phyloP scores from a whole-genome alignment of 2,797 vertebrate genomes.

The Schizopygopsis malacanthus region DNA sequence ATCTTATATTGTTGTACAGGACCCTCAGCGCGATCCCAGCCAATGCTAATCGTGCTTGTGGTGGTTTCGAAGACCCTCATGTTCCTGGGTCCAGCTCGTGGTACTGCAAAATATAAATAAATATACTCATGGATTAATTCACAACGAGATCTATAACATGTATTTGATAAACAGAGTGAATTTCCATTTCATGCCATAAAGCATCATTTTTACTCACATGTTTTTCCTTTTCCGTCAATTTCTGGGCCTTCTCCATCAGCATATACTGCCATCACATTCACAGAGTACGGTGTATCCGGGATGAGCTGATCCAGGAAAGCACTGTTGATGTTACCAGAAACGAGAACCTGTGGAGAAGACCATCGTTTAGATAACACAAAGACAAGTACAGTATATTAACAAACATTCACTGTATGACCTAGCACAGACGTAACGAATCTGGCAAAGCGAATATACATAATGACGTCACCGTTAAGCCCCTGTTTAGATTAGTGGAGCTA shows the following conservation, averaged over 20 bases:
- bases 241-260: conserved; percentile 85
- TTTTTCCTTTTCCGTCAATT: conserved; percentile 83
- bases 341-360: conserved; percentile 80
- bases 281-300: conserved; percentile 88
- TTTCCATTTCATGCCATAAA: conserved; percentile 13
- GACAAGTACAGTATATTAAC: conserved; percentile 11
- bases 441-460: conserved; percentile 71
- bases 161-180: not conserved
- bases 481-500: conserved; percentile 59
- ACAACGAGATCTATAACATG: not conserved
- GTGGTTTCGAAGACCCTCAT: conserved; percentile 91
- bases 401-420: conserved; percentile 40
- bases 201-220: conserved; percentile 79
- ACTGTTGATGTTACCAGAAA: conserved; percentile 84
- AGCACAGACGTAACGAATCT: conserved; percentile 54
- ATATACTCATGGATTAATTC: not conserved
- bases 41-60: conserved; percentile 90
- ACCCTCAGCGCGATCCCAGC: conserved; percentile 96
- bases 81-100: conserved; percentile 90
- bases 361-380: conserved; percentile 42
- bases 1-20: conserved; percentile 93
- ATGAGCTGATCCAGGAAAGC: conserved; percentile 88
- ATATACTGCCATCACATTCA: conserved; percentile 87
- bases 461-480: conserved; percentile 69
- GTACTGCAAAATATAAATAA: conserved; percentile 75